These are phyloP conservation scores for Dynastes hyllus DNA, from an alignment of 2,888 invertebrate species.

Conservation along the genomic window DNA sequence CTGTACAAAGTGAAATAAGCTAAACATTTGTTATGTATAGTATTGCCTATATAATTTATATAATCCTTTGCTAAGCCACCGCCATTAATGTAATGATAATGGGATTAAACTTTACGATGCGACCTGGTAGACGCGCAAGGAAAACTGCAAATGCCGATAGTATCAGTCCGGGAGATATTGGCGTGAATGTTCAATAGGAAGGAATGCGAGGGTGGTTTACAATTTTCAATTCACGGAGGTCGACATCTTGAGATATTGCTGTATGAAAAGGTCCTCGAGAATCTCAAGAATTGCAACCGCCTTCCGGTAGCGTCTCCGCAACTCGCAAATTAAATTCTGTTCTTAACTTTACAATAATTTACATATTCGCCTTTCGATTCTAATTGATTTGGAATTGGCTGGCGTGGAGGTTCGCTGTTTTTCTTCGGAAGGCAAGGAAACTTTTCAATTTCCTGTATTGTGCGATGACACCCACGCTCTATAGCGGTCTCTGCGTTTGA, in stretches of 20 bases:
- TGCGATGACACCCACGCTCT: conserved; percentile 16
- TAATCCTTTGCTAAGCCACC: too few species aligned
- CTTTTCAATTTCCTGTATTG: conserved; percentile 34
- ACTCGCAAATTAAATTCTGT: conserved; percentile 54
- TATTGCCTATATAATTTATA: too few species aligned
- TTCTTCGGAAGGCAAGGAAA: conserved; percentile 28
- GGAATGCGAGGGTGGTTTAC: conserved; percentile 70
- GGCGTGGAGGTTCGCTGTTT: conserved; percentile 29
- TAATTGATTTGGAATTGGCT: conserved; percentile 48
- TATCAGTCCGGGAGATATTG: conserved; percentile 63
- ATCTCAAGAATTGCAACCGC: conserved; percentile 57
- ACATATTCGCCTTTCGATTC: conserved; percentile 51
- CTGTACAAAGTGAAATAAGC: too few species aligned
- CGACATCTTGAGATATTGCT: conserved; percentile 69
- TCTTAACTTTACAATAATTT: conserved; percentile 55
- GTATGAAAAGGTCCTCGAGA: conserved; percentile 66
- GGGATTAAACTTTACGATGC: not conserved
- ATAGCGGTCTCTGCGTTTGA: conserved; percentile 17
- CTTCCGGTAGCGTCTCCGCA: conserved; percentile 44
- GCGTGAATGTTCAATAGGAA: conserved; percentile 67
- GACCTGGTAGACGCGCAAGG: conserved; percentile 4
- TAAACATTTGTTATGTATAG: too few species aligned
- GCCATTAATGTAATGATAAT: too few species aligned
- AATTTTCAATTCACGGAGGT: conserved; percentile 69
- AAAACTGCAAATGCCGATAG: conserved; percentile 48